Evolutionary conservation across 2,888 invertebrate species (phyloP).

Genomic region (Eupithecia pulchellata): DNA sequence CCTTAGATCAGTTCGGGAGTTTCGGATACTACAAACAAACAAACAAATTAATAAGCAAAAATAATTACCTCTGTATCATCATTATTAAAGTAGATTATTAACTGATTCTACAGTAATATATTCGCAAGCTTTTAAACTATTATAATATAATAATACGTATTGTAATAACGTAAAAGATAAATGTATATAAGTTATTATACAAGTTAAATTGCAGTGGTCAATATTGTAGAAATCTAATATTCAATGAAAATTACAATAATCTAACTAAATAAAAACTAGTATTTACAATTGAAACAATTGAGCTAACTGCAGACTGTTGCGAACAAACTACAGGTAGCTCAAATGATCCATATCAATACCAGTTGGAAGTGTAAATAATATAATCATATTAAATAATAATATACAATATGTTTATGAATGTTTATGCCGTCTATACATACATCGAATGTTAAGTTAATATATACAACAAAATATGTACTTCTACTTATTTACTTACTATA

Average conservation of each 20-base stretch:
- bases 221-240: neutral
- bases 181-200: no score
- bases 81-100: neutral
- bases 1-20: neutral
- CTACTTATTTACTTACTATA: neutral
- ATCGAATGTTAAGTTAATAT: neutral
- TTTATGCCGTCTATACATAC: neutral
- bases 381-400: no score
- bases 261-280: no score
- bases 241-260: no score
- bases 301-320: no score
- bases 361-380: no score
- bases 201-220: neutral
- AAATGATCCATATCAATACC: no score
- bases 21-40: neutral
- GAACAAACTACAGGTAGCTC: no score
- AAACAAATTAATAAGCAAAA: neutral
- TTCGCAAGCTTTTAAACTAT: neutral
- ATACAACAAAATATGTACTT: constrained; percentile 2
- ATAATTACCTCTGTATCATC: neutral
- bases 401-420: no score
- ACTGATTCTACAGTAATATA: neutral
- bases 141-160: neutral
- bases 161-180: neutral
- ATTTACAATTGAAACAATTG: no score